phyloP scores from a whole-genome alignment of 2,888 invertebrate species.

The Agrochola macilenta region DNA sequence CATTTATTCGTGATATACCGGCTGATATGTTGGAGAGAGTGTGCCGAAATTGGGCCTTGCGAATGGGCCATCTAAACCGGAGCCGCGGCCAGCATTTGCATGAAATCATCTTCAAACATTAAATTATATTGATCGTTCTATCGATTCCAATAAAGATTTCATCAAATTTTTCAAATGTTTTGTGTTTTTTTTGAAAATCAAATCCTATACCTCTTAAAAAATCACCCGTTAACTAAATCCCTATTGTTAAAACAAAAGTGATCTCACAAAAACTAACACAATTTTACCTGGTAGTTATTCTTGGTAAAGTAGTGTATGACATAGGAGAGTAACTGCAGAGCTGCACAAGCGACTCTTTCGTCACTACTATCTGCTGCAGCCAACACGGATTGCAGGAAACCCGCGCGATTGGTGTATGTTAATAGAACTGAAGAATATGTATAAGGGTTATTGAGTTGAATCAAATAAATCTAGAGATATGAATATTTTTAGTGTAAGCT shows the following conservation, averaged over 20 bases:
- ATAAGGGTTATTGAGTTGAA: neutral
- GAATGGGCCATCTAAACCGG: too few species aligned
- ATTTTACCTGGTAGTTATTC: conserved; percentile 81
- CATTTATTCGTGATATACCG: too few species aligned
- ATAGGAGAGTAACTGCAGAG: conserved; percentile 81
- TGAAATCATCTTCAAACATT: too few species aligned
- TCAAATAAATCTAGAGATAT: neutral
- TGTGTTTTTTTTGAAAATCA: too few species aligned
- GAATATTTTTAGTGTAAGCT: neutral
- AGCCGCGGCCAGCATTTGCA: too few species aligned
- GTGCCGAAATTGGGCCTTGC: too few species aligned
- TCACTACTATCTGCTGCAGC: conserved; percentile 74
- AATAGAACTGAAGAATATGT: conserved; percentile 74
- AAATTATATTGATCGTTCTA: too few species aligned
- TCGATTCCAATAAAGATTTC: too few species aligned
- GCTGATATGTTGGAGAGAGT: too few species aligned
- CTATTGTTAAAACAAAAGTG: neutral
- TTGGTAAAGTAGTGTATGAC: conserved; percentile 81
- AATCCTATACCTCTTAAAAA: too few species aligned
- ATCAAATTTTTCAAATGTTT: too few species aligned
- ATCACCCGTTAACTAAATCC: too few species aligned
- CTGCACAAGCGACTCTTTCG: conserved; percentile 81
- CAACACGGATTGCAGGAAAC: conserved; percentile 79
- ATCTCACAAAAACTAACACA: neutral
- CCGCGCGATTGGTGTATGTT: conserved; percentile 79